Base-by-base conservation (phyloP, 2,797 vertebrate species). In the Knipowitschia caucasica region DNA sequence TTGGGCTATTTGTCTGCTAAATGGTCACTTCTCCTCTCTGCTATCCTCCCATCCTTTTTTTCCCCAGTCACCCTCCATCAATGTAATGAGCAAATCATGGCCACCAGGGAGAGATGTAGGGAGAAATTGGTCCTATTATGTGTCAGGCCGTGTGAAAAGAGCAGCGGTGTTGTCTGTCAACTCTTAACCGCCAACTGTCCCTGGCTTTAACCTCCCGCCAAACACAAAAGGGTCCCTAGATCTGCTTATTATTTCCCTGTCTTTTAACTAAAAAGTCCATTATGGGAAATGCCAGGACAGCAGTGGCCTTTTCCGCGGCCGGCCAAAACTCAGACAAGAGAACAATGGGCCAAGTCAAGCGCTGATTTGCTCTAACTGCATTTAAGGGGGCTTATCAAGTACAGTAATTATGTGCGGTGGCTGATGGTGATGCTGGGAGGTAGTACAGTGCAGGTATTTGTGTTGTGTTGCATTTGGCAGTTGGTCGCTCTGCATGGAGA, bases 211-310 rank as follows among this genome's bases (percentile, higher is more conserved):
- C 64, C 85, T 69, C 56, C 58, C 56, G 40, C 59, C 45, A 67
- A 74, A 83, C 81, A 85, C 75, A 83, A 85, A 80, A 33, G 59
- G 57, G 53, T 39, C 59, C 58, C 75, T 66, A 62, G 71, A 78
- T 78, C 74, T 63, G 74, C 77, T 84, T 85, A 87, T 86, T 82
- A 83, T 80, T 84, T 85, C 73, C 61, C 75, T 79, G 81, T 86
- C 82, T 82, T 85, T 85, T 80, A 80, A 88, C 78, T 79, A 83
- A 87, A 85, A 87, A 83, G 75, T 85, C 81, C 69, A 84, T 87
- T 86, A 81, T 70, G 68, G 75, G 70, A 90, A 88, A 89, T 85
- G 81, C 69, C 82, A 79, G 82, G 74, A 77, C 69, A 81, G 71
- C 56, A 2, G 49, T 90, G 86, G 71, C 85, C 89, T 89, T 90